Base-by-base conservation (phyloP, 2,888 invertebrate genomes). In the Stenchaetothrips biformis region DNA sequence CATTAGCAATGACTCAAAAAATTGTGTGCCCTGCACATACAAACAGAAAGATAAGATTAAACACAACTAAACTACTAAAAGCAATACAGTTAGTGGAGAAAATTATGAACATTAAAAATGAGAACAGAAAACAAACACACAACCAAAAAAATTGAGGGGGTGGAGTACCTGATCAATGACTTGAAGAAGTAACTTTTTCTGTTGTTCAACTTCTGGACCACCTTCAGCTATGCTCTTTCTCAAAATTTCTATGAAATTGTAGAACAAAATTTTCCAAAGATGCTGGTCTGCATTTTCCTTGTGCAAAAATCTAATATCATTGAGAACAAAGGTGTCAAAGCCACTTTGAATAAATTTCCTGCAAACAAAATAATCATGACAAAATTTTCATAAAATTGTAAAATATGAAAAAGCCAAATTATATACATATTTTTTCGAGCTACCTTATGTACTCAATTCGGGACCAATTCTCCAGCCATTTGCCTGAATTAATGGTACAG, bases 231-330 rank as follows among this genome's bases (percentile, higher is more conserved):
- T 90, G 82, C 90, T 90, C 86, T 93, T 93, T 83, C 95, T 89
- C 83, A 95, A 88, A 83, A 92, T 89, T 87, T 97, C 96, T 83
- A 97, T 95, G 82, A 95, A 92, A 86, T 93, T 93, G 86, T 97
- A 94, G 86, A 94, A 97, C 6, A 95, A 89, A 82, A 95, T 91
- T 87, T 96, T 96, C 97, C 97, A 97, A 86, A 97, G 92, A 85
- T 94, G 92, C 84, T 94, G 94, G 85, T 97, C 97, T 11, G 96
- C 92, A 85, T 96, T 95, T 85, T 95, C 93, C 77, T 92, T 90
- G 85, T 95, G 94, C 84, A 95, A 94, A 86, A 95, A 95, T 86
- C 95, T 95, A 81, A 96, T 90, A 87, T 97, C 95, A 77, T 92
- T 91, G 85, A 92, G 88, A 16, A 95, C 87, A 13, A 95, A 88